phyloP scores from a whole-genome alignment of 2,113 vertebrate species.

The Corvus hawaiiensis region DNA sequence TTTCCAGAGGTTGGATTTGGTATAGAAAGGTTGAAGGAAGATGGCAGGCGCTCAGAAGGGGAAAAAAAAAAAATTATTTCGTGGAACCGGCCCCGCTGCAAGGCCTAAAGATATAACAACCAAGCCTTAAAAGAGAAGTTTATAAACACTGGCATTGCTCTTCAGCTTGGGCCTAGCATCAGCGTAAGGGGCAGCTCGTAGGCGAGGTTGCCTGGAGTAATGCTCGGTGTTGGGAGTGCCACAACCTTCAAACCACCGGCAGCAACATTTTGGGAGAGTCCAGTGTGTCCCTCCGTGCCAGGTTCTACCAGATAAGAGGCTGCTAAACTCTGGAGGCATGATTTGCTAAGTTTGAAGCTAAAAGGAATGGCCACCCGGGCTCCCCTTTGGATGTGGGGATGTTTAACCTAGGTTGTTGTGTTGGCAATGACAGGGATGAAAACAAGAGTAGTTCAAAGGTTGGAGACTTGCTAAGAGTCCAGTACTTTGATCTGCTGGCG shows the following conservation, averaged over 20 bases:
- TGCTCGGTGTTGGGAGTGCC: neutral
- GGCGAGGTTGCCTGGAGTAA: neutral
- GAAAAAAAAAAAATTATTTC: neutral
- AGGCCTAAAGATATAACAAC: neutral
- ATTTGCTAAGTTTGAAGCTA: neutral
- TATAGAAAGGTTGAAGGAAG: neutral
- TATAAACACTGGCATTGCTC: neutral
- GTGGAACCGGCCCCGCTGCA: neutral
- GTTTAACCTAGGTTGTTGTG: constrained; percentile 52
- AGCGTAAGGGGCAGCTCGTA: neutral
- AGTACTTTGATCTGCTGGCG: constrained; percentile 73
- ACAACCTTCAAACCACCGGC: neutral
- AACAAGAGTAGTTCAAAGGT: constrained; percentile 62
- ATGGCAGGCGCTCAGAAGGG: neutral
- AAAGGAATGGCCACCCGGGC: neutral
- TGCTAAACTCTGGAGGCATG: neutral
- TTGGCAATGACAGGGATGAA: constrained; percentile 51
- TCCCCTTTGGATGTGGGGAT: constrained; percentile 35
- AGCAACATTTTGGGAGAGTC: neutral
- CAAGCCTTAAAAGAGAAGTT: neutral
- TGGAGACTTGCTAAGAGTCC: constrained; percentile 56
- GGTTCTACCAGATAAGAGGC: neutral
- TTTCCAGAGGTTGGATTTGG: neutral
- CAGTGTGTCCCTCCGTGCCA: neutral
- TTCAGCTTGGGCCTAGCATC: neutral